A percentile compares a stretch with the other conserved stretches of the same genome.
Conservation (phyloP, 1,140 invertebrate genomes). For the Sesamia nonagrioides region DNA sequence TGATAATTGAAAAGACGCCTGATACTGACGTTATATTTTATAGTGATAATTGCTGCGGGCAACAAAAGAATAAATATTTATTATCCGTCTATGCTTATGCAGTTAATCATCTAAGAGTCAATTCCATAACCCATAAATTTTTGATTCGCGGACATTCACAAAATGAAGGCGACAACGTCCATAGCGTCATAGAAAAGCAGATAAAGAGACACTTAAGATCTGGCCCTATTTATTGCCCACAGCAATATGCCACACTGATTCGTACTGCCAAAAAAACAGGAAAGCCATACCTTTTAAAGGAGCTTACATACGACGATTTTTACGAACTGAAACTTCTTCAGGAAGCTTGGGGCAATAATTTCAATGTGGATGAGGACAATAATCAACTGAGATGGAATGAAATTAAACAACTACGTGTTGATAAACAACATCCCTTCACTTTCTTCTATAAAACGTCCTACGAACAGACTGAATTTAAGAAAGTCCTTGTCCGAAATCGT, state of each 20-base stretch:
- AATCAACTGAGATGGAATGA: constrained; percentile 1
- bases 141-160: no score
- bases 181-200: background rate
- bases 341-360: constrained; percentile 3
- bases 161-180: no score
- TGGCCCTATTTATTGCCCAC: constrained; percentile 2
- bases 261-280: constrained; percentile 4
- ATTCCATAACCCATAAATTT: constrained; percentile 25
- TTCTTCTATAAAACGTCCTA: background rate
- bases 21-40: constrained; percentile 15
- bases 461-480: background rate
- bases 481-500: background rate
- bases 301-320: constrained; percentile 2
- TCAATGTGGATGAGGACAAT: constrained; percentile 2
- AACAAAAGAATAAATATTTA: no score
- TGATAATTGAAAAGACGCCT: background rate
- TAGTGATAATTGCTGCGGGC: background rate
- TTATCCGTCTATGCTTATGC: constrained; percentile 24
- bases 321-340: background rate
- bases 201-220: background rate
- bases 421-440: background rate
- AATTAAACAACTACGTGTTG: background rate
- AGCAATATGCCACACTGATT: background rate
- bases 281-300: background rate
- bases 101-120: constrained; percentile 10